Conservation (phyloP, 2,888 invertebrate genomes). For the Pandemis cinnamomeana region DNA sequence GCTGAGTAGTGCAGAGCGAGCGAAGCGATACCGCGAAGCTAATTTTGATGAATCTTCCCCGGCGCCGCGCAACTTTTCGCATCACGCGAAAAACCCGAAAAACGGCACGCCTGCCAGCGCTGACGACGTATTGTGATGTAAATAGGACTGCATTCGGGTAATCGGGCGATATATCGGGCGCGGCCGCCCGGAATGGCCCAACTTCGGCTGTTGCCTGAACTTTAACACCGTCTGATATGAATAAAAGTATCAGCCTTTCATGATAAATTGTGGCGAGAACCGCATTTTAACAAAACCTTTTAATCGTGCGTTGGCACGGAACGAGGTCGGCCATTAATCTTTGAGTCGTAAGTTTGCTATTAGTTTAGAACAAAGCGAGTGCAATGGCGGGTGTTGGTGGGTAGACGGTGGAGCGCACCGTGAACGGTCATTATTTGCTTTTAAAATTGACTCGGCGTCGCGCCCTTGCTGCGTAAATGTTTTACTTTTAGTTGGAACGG, state of each 20-base stretch:
- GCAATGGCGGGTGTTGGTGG: neutral
- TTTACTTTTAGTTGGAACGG: neutral
- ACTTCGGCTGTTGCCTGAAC: constrained; percentile 25
- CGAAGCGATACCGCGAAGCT: constrained; percentile 30
- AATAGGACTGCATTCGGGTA: constrained; percentile 31
- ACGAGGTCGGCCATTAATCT: constrained; percentile 6
- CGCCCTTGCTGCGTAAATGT: neutral
- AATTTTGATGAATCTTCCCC: constrained; percentile 46
- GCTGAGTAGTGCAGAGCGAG: too few relatives aligned
- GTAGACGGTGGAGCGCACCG: too few relatives aligned
- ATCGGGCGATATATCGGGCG: constrained; percentile 26
- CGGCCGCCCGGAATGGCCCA: constrained; percentile 23
- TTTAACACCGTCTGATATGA: constrained; percentile 31
- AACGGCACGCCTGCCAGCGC: neutral
- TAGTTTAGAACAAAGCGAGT: constrained; percentile 6
- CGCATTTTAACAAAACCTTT: constrained; percentile 14
- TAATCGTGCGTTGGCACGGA: neutral
- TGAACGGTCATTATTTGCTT: neutral
- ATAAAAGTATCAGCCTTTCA: constrained; percentile 26
- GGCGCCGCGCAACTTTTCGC: constrained; percentile 42
- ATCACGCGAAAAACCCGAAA: constrained; percentile 32
- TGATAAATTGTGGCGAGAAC: constrained; percentile 22
- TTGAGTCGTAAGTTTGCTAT: constrained; percentile 8
- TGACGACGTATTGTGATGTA: constrained; percentile 32
- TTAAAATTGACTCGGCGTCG: neutral